These are phyloP conservation scores for Nyctereutes procyonoides DNA, from an alignment of 2,113 vertebrate species.

Conservation along the genomic window DNA sequence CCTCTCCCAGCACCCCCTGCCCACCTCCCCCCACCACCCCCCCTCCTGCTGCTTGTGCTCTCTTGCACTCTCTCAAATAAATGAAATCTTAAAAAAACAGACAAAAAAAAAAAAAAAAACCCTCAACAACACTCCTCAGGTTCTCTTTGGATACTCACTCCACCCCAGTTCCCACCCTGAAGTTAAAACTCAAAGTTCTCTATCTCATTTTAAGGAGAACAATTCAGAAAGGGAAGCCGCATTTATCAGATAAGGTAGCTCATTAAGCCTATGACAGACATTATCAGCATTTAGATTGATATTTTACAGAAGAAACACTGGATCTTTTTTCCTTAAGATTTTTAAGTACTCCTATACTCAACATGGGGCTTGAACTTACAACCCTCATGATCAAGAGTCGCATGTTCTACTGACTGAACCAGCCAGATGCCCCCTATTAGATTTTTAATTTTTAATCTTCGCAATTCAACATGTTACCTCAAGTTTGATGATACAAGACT, in stretches of 20 bases:
- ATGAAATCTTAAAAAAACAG: too few relatives aligned
- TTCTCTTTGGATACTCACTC: neutral
- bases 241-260: neutral
- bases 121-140: neutral
- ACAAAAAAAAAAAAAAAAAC: too few relatives aligned
- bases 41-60: too few relatives aligned
- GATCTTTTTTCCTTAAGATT: neutral
- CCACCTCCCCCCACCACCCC: too few relatives aligned
- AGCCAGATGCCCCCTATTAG: neutral
- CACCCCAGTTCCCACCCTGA: neutral
- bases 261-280: neutral
- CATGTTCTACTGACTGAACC: neutral
- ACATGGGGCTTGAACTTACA: neutral
- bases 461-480: neutral
- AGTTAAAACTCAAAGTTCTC: neutral
- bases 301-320: conserved; percentile 35
- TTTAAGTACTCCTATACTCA: neutral
- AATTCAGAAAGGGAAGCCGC: neutral
- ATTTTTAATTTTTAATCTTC: conserved; percentile 28
- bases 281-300: neutral
- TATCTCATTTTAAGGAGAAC: conserved; percentile 45
- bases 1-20: too few relatives aligned
- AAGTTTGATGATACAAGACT: neutral
- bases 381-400: neutral
- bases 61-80: too few relatives aligned